Conservation (phyloP, 2,113 vertebrate species). For the Monopterus albus region DNA sequence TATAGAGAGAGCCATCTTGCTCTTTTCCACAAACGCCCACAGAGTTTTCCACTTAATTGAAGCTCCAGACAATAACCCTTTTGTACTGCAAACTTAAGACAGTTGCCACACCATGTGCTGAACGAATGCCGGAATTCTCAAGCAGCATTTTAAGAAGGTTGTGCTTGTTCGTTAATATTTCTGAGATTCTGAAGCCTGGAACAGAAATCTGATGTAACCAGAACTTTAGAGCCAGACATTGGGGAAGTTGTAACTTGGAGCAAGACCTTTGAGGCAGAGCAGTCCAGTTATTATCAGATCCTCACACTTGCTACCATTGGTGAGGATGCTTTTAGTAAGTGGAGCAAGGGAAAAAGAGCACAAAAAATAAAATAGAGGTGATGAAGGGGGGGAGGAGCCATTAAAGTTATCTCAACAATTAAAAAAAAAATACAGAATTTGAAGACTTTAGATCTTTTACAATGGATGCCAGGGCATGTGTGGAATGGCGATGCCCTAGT, state of each 20-base stretch:
- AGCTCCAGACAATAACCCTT: conserved; percentile 62
- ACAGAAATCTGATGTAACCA: conserved; percentile 19
- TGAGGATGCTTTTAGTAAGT: conserved; percentile 41
- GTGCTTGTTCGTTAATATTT: conserved; percentile 40
- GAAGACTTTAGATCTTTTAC: conserved; percentile 65
- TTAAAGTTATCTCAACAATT: conserved; percentile 56
- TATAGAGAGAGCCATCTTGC: conserved; percentile 64
- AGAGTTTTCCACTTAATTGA: conserved; percentile 66
- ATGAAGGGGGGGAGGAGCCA: conserved; percentile 38
- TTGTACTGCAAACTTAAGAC: conserved; percentile 57
- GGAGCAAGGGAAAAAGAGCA: conserved; percentile 21
- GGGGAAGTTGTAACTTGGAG: conserved; percentile 44
- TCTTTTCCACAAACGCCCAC: conserved; percentile 71
- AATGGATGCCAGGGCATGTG: conserved; percentile 81
- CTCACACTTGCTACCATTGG: conserved; percentile 39
- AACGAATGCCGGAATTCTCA: conserved; percentile 55
- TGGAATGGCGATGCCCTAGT: conserved; percentile 79
- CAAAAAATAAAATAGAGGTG: conserved; percentile 28
- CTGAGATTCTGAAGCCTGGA: conserved; percentile 20
- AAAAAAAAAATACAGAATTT: conserved; percentile 58
- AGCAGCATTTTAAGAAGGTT: conserved; percentile 47
- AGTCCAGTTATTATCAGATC: conserved; percentile 55
- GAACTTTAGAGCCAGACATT: conserved; percentile 21
- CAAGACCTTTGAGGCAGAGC: conserved; percentile 54
- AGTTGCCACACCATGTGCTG: conserved; percentile 39